Base-by-base conservation (phyloP, 1,140 invertebrate genomes). In the Paralvinella palmiformis region DNA sequence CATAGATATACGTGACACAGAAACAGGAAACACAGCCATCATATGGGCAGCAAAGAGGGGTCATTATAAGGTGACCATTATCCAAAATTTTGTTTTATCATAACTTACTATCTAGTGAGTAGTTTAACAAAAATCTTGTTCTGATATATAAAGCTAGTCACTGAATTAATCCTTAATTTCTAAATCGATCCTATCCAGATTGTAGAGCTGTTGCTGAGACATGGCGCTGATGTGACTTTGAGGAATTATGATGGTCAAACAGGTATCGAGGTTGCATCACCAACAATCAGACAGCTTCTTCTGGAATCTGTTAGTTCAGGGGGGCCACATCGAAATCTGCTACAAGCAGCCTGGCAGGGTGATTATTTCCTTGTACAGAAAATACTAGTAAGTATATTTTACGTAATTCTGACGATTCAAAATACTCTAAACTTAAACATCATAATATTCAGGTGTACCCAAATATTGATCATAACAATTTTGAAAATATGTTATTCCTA, bases 271-370 rank as follows among this genome's bases (percentile, higher is more conserved):
- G 69, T 76, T 32, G 75, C 76, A 5, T 74, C 72, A 0, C 63
- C 73, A 24, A 56, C 68, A 37, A 75, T 77, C 7, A 68, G 68
- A 31, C 74, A 72, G n/a, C 62, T 77, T 4, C 64, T 79, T 15
- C 65, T 79, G 22, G 75, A 78, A 37, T 75, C 73, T 37, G 71
- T 76, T 22, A 71, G 73, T 7, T 69, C 61, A 3, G 74, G 73
- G 44, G 69, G 71, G 3, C 69, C 69, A 35, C 73, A 76, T 59
- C 68, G 69, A 29, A 62, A 73, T 1, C 62, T 79, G 4, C 68
- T 76, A 31, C 78, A 79, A 60, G 78, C 76, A 20, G 73, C 75
- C 10, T 79, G 78, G 78, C 76, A 77, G 58, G 76, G 78, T 17
- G 75, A 78, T 60, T 44, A 72, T 17, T 64, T 70, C 27, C 66